Evolutionary conservation across 2,113 vertebrate genomes (phyloP).

Genomic region (Lycaon pictus): DNA sequence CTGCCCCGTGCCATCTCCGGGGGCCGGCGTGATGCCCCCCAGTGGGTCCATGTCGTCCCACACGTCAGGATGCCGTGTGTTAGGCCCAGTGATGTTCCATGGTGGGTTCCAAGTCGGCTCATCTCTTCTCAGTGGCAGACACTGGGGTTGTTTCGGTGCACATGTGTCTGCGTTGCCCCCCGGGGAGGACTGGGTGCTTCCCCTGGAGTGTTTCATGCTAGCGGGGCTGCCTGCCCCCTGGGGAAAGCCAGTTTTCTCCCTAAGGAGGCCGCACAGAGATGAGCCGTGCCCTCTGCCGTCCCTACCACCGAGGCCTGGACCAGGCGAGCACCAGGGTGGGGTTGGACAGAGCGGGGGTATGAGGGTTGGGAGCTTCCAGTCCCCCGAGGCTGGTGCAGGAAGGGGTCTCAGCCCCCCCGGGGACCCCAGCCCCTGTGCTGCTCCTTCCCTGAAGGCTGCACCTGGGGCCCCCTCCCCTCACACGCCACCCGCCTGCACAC

Average conservation of each 20-base stretch:
- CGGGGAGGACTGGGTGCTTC: neutral
- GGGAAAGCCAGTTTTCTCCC: neutral
- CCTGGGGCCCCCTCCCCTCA: neutral
- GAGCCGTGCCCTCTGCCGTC: fast-evolving
- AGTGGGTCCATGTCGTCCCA: fast-evolving
- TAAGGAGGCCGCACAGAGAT: no score
- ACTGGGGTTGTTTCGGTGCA: neutral
- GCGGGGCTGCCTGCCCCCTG: no score
- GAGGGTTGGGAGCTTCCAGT: neutral
- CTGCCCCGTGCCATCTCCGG: neutral
- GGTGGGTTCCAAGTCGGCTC: fast-evolving
- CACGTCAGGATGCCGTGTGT: fast-evolving
- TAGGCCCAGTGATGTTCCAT: fast-evolving
- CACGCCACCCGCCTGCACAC: neutral
- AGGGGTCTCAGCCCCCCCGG: neutral
- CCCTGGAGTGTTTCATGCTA: no score
- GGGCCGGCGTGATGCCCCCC: neutral
- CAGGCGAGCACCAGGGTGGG: fast-evolving
- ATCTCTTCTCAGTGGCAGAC: neutral
- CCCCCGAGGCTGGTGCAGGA: neutral
- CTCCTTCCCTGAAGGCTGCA: neutral
- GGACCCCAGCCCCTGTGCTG: neutral
- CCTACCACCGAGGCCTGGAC: fast-evolving
- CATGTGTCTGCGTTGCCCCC: no score
- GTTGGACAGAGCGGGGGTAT: neutral